A percentile compares a stretch with the other conserved stretches of the same genome.
Conservation (phyloP, 2,888 invertebrate species). For the Dastarcus helophoroides region DNA sequence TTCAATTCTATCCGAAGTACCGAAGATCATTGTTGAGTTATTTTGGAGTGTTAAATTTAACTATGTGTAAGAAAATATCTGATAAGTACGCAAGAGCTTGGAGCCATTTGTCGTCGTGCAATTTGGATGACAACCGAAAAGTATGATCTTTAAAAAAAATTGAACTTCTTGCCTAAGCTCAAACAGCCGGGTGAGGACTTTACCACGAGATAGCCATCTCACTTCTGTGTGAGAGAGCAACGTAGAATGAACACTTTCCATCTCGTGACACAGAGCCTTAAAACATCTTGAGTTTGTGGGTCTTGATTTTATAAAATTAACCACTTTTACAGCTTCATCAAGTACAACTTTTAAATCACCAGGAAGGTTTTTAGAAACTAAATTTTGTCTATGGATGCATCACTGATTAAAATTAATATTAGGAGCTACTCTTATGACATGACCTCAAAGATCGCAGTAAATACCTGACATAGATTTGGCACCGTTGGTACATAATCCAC, state of each 20-base stretch:
- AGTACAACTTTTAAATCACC: slow-evolving; percentile 10
- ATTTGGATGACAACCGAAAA: too few species aligned
- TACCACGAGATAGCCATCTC: slow-evolving; percentile 15
- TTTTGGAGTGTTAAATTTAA: too few species aligned
- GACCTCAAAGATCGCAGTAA: slow-evolving; percentile 11
- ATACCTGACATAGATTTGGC: slow-evolving; percentile 16
- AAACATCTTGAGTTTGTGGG: slow-evolving; percentile 10
- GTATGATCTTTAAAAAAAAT: slow-evolving; percentile 12
- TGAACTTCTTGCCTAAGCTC: slow-evolving; percentile 17
- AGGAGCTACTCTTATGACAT: slow-evolving; percentile 9
- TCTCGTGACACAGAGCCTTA: slow-evolving; percentile 12
- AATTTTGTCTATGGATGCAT: slow-evolving; percentile 11
- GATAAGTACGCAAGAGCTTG: too few species aligned
- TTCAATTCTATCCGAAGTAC: too few species aligned
- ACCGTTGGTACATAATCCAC: slow-evolving; percentile 19
- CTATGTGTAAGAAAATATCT: too few species aligned
- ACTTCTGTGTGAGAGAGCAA: slow-evolving; percentile 16
- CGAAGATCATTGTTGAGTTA: too few species aligned
- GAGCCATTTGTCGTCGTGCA: too few species aligned
- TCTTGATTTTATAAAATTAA: slow-evolving; percentile 12
- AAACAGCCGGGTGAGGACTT: slow-evolving; percentile 14
- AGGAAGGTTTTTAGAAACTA: slow-evolving; percentile 10
- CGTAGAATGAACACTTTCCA: slow-evolving; percentile 10
- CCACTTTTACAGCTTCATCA: slow-evolving; percentile 10
- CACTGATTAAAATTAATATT: slow-evolving; percentile 12